Evolutionary conservation across 2,888 invertebrate genomes (phyloP), one percentile per base, ranked within the genome.

Genomic region (Pandemis heparana): DNA sequence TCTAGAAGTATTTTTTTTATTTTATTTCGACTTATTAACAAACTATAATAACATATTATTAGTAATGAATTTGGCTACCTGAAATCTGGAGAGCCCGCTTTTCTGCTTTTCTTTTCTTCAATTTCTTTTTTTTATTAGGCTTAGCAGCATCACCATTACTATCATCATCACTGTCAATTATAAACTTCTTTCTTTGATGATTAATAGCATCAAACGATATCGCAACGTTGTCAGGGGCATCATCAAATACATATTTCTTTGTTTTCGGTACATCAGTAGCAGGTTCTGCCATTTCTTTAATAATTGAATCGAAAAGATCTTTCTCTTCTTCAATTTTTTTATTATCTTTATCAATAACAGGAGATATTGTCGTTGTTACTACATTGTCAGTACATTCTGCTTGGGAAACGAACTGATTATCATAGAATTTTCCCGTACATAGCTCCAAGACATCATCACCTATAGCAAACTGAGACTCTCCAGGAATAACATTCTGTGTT

Each of bases 351-450:
- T 38, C 62, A 69, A n/a, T 18, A 9, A 32, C 64, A 68, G 63
- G 63, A 68, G 18, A 14, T 23, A 71, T 68, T 63, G 76, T 63
- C 63, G 39, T 69, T 14, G 61, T n/a, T 65, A 23, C 14, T 18
- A 74, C 56, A 14, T 70, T 56, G 41, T 64, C 75, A 70, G 56
- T 53, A 68, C 72, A 51, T 86, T 78, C 77, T 8, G 61, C 23
- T 78, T 82, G 88, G 51, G 91, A 86, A 59, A 93, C 79, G 76
- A 93, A 91, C 74, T 88, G 84, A 66, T 91, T 92, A 38, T 94
- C 91, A 79, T 93, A 95, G 81, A 96, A 96, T 75, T 95, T 91
- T 0, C 96, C 96, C 6, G 96, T 96, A 78, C 96, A 96, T 14
- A 96, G 81, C 6, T 89, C 95, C 61, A 95, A 79, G 6, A 96